phyloP scores from a whole-genome alignment of 2,888 invertebrate genomes.

The Diabrotica balteata region DNA sequence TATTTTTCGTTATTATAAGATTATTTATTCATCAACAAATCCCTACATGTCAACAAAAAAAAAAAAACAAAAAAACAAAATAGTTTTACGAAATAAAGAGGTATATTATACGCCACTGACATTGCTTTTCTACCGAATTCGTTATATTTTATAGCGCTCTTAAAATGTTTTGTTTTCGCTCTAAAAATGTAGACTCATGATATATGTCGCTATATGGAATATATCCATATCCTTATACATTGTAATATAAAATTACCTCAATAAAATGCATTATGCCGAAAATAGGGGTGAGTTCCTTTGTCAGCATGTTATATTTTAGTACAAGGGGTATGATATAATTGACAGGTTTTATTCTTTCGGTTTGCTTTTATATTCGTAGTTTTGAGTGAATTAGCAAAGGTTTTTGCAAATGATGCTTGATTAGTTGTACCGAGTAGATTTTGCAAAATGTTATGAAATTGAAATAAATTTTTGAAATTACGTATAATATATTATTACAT shows the following conservation, averaged over 20 bases:
- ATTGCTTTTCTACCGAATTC: slow-evolving; percentile 45
- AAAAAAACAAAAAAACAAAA: background rate
- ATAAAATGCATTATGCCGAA: slow-evolving; percentile 39
- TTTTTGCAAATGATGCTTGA: background rate
- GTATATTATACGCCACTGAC: slow-evolving; percentile 19
- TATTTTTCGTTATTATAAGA: too few relatives aligned
- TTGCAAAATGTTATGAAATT: too few relatives aligned
- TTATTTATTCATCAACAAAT: too few relatives aligned
- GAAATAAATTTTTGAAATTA: too few relatives aligned
- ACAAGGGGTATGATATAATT: slow-evolving; percentile 35
- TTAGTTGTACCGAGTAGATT: background rate
- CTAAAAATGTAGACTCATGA: slow-evolving; percentile 36
- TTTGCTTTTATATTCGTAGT: background rate
- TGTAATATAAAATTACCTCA: slow-evolving; percentile 41
- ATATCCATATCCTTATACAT: slow-evolving; percentile 31
- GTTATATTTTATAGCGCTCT: slow-evolving; percentile 47
- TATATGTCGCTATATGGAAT: slow-evolving; percentile 31
- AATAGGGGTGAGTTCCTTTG: slow-evolving; percentile 31
- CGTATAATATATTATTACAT: too few relatives aligned
- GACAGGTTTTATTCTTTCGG: slow-evolving; percentile 33
- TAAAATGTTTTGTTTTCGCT: slow-evolving; percentile 42
- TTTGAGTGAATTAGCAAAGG: background rate
- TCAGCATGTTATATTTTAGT: slow-evolving; percentile 27
- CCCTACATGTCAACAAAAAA: too few relatives aligned
- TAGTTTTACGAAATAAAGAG: background rate